Evolutionary conservation across 2,113 vertebrate species (phyloP).

Genomic region (Limanda limanda): DNA sequence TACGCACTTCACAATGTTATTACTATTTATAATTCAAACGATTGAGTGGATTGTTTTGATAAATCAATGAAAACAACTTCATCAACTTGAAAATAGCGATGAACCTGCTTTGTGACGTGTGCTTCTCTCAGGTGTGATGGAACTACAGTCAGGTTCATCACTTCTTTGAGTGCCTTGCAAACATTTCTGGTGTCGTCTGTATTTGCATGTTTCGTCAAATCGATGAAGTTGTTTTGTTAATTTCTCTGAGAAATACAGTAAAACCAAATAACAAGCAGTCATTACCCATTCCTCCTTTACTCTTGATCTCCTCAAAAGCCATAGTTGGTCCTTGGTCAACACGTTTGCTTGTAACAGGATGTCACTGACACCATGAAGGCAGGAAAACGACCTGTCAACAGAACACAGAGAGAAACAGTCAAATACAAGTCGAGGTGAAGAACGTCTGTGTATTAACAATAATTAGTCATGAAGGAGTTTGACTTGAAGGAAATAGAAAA

Average conservation of each 20-base stretch:
- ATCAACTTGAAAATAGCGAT: too few species aligned
- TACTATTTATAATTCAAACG: too few species aligned
- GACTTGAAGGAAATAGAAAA: neutral
- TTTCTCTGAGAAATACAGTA: neutral
- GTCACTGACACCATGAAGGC: constrained; percentile 35
- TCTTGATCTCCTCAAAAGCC: constrained; percentile 84
- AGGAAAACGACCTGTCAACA: constrained; percentile 31
- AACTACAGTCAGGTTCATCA: too few species aligned
- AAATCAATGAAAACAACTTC: too few species aligned
- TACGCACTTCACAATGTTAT: too few species aligned
- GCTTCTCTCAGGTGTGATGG: too few species aligned
- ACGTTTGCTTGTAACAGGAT: constrained; percentile 34
- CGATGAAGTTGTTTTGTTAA: too few species aligned
- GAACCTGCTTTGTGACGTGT: too few species aligned
- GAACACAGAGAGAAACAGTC: neutral
- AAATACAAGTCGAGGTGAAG: neutral
- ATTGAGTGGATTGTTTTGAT: too few species aligned
- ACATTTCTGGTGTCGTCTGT: too few species aligned
- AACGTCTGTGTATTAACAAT: neutral
- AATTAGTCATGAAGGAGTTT: neutral
- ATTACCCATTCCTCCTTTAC: constrained; percentile 76
- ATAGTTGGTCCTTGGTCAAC: constrained; percentile 53
- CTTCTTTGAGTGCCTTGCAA: too few species aligned
- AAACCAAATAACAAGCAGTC: neutral
- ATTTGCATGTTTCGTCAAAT: too few species aligned